Base-by-base conservation (phyloP, 2,797 vertebrate species). In the Sebastes aleutianus region DNA sequence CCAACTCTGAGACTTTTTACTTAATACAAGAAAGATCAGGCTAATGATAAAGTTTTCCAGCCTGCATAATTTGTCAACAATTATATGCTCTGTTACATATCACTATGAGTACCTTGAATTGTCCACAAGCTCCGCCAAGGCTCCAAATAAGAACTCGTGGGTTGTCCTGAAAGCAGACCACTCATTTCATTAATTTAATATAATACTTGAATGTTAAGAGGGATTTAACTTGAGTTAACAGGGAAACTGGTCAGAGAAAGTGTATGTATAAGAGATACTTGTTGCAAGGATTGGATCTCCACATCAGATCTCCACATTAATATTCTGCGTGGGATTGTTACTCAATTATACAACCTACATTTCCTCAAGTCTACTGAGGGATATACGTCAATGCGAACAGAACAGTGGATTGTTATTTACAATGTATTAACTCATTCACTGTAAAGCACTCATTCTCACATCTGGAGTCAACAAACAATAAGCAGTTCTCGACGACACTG, bases 71-170 rank as follows among this genome's bases (percentile, higher is more conserved):
- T 22, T 81, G 22, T 57, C 34, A 76, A 57, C 8, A 50, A 54
- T 14, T 43, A 6, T 2, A 54, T 2, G 12, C 3, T n/a, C 3
- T 27, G 10, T 16, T 43, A 58, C 2, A 63, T 80, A 70, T 74
- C 1, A 53, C 65, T 27, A 27, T 6, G 6, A 11, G 31, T 97
- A 99, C 99, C 99, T 99, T 90, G 99, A 98, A 85, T 99, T 99
- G 95, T 99, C 98, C 87, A 99, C 98, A 82, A 99, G 97, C 89
- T 99, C 99, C 56, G 99, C 98, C 94, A 99, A 95, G 68, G 98
- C 99, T 89, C 99, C 99, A 93, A 99, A 99, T 82, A 99, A 95
- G 91, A 99, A 99, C 92, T 99, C 99, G 4, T 99, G 99, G 39
- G 99, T 99, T 82, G 99, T 99, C 93, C 99, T 99, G 95, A 90